phyloP scores from a whole-genome alignment of 2,113 vertebrate species.

The Indri indri region DNA sequence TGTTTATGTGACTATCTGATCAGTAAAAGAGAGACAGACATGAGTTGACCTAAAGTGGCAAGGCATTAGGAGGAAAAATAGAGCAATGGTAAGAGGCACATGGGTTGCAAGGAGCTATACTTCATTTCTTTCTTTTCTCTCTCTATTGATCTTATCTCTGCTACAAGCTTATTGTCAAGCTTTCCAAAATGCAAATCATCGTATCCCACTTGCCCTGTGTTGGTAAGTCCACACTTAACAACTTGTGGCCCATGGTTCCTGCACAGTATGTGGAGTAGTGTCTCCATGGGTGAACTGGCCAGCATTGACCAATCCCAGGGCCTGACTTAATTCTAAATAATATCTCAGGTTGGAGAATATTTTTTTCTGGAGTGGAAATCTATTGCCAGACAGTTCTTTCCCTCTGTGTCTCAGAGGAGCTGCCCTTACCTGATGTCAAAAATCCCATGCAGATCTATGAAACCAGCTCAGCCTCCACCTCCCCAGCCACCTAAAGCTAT shows the following conservation, averaged over 20 bases:
- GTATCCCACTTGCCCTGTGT: background rate
- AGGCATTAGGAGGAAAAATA: background rate
- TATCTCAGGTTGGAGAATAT: background rate
- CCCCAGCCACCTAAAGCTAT: background rate
- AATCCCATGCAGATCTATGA: background rate
- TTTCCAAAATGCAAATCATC: background rate
- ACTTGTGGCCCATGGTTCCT: background rate
- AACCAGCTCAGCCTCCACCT: background rate
- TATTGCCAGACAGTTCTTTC: background rate
- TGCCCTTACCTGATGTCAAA: background rate
- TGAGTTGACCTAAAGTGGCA: background rate
- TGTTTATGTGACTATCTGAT: background rate
- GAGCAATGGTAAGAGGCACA: background rate
- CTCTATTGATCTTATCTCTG: background rate
- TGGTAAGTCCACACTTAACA: background rate
- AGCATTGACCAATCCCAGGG: background rate
- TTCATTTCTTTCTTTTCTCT: background rate
- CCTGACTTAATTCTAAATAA: background rate
- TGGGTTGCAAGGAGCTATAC: background rate
- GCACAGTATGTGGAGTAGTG: fast-evolving
- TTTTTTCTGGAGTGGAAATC: background rate
- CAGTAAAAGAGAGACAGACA: background rate
- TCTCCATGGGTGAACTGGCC: background rate
- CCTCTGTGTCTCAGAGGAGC: background rate
- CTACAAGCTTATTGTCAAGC: background rate